A percentile compares a stretch with the other conserved stretches of the same genome.
These are phyloP conservation scores for Isaurus tuberculatus DNA, from an alignment of 92 coral and sea anemone genomes.

Conservation along the genomic window DNA sequence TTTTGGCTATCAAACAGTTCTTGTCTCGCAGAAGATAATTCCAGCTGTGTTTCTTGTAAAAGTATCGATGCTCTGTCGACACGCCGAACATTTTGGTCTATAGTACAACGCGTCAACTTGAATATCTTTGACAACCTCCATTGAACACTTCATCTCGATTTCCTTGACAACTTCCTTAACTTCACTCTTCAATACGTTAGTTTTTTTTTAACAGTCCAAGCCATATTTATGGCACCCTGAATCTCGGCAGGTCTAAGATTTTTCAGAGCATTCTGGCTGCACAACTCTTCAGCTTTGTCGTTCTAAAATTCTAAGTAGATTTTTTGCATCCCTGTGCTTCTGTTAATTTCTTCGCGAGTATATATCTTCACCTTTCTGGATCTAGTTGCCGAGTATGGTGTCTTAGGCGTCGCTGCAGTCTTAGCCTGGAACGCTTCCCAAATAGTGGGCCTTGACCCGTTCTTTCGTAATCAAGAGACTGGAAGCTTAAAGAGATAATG, in stretches of 20 bases:
- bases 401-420: background rate
- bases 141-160: conserved; percentile 32
- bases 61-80: conserved; percentile 40
- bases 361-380: background rate
- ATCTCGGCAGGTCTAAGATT: conserved; percentile 43
- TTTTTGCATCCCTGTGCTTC: conserved; percentile 48
- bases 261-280: conserved; percentile 35
- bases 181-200: conserved; percentile 42
- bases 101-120: conserved; percentile 10
- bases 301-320: conserved; percentile 49
- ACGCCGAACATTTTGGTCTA: conserved; percentile 32
- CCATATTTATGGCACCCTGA: conserved; percentile 58
- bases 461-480: no score
- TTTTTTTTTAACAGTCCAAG: conserved; percentile 44
- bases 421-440: conserved; percentile 3
- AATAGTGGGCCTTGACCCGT: conserved; percentile 6
- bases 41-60: conserved; percentile 25
- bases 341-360: conserved; percentile 18
- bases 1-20: conserved; percentile 42
- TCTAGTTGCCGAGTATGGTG: background rate
- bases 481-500: no score
- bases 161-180: conserved; percentile 34
- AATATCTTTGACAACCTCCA: conserved; percentile 24
- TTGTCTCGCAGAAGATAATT: conserved; percentile 32
- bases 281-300: conserved; percentile 52